Conservation (phyloP, 2,888 invertebrate genomes). For the Tridacna gigas region DNA sequence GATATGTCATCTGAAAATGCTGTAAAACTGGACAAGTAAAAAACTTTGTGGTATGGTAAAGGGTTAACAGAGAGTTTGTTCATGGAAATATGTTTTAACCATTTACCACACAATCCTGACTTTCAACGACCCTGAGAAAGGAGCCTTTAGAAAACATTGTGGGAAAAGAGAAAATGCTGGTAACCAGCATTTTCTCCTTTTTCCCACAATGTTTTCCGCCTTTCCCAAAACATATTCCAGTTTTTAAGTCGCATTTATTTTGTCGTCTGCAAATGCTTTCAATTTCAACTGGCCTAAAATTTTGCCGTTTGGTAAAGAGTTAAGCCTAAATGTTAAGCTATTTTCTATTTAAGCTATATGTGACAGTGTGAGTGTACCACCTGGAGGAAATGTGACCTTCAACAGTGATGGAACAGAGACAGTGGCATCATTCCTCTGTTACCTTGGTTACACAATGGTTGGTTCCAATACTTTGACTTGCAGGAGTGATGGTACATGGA, state of each 20-base stretch:
- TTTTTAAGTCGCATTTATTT: too few species aligned
- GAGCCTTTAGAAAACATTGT: conserved; percentile 46
- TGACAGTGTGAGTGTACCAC: not conserved
- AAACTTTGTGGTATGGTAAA: too few species aligned
- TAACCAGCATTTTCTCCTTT: not conserved
- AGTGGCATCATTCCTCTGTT: conserved; percentile 35
- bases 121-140: too few species aligned
- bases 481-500: conserved; percentile 46
- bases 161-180: conserved; percentile 37
- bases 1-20: too few species aligned
- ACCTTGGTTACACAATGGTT: conserved; percentile 43
- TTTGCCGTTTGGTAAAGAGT: too few species aligned
- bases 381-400: not conserved
- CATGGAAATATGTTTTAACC: too few species aligned
- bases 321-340: too few species aligned
- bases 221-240: not conserved
- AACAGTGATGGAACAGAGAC: conserved; percentile 44
- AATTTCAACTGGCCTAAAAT: too few species aligned
- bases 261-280: too few species aligned
- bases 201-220: not conserved
- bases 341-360: not conserved
- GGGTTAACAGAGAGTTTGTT: too few species aligned
- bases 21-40: too few species aligned
- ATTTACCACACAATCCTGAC: too few species aligned
- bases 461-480: conserved; percentile 38